Conservation (phyloP, 2,888 invertebrate species). For the Patella depressa region DNA sequence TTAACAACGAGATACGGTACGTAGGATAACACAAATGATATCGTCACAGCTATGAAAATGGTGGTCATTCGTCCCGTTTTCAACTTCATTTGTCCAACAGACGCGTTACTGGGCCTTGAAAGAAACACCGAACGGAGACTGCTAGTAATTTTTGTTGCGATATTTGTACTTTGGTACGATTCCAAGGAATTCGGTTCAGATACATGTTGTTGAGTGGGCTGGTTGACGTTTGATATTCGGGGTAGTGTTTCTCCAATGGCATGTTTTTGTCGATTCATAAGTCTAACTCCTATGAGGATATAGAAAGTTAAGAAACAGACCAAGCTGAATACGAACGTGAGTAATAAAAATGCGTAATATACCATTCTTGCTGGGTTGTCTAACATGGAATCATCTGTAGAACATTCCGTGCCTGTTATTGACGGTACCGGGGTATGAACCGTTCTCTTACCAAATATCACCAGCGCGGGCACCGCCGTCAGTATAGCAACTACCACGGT, state of each 20-base stretch:
- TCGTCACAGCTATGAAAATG: conserved; percentile 56
- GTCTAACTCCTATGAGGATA: conserved; percentile 48
- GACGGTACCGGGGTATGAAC: conserved; percentile 36
- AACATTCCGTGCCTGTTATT: conserved; percentile 50
- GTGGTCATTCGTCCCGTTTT: conserved; percentile 50
- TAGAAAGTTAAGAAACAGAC: conserved; percentile 48
- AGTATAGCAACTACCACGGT: conserved; percentile 42
- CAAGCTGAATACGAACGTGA: conserved; percentile 46
- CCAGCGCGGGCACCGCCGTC: conserved; percentile 51
- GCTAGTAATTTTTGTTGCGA: background rate
- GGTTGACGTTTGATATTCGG: conserved; percentile 30
- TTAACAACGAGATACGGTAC: conserved; percentile 54
- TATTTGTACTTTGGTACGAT: too few species aligned
- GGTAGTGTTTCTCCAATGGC: conserved; percentile 47
- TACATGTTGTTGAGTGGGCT: conserved; percentile 30
- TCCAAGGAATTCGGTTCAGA: background rate
- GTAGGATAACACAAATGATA: conserved; percentile 51
- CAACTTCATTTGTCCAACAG: conserved; percentile 29
- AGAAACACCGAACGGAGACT: background rate
- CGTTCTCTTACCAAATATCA: conserved; percentile 49
- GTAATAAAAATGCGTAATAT: conserved; percentile 48
- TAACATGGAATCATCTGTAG: conserved; percentile 43
- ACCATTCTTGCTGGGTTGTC: conserved; percentile 43
- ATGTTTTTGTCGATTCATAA: conserved; percentile 46
- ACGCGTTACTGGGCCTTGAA: background rate